phyloP scores from a whole-genome alignment of 1,140 invertebrate genomes.

The Galendromus occidentalis region DNA sequence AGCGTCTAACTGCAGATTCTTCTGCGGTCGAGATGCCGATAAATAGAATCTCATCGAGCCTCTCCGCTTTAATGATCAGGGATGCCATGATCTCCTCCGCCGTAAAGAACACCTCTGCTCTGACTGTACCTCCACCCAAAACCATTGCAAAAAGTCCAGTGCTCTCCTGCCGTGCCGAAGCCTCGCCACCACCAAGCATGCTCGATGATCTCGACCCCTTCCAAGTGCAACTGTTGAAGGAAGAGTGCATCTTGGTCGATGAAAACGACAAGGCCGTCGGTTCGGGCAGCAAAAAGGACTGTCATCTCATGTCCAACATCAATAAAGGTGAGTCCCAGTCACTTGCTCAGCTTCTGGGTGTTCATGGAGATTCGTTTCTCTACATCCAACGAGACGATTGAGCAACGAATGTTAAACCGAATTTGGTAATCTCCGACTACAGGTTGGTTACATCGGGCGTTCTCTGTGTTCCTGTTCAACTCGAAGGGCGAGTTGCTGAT shows the following conservation, averaged over 20 bases:
- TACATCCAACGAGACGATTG: neutral
- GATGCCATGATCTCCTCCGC: too few species aligned
- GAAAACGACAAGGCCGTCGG: conserved; percentile 62
- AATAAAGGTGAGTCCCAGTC: conserved; percentile 25
- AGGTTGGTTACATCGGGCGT: conserved; percentile 66
- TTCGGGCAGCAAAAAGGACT: conserved; percentile 61
- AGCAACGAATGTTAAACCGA: neutral
- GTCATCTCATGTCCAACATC: conserved; percentile 54
- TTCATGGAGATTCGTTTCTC: neutral
- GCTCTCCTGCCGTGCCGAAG: neutral
- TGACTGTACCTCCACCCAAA: neutral
- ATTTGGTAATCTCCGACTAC: conserved; percentile 15
- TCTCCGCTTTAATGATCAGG: too few species aligned
- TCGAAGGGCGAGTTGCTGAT: conserved; percentile 50
- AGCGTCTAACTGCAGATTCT: too few species aligned
- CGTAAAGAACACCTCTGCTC: neutral
- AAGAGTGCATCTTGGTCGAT: conserved; percentile 67
- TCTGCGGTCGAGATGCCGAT: too few species aligned
- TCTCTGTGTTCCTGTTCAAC: conserved; percentile 94
- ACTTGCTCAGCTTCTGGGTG: neutral
- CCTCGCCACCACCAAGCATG: neutral
- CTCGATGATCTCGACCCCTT: conserved; percentile 28
- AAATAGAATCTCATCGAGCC: too few species aligned
- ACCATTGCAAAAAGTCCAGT: neutral
- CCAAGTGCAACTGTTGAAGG: conserved; percentile 39